phyloP scores from a whole-genome alignment of 2,113 vertebrate genomes.

The Brachirus orientalis region DNA sequence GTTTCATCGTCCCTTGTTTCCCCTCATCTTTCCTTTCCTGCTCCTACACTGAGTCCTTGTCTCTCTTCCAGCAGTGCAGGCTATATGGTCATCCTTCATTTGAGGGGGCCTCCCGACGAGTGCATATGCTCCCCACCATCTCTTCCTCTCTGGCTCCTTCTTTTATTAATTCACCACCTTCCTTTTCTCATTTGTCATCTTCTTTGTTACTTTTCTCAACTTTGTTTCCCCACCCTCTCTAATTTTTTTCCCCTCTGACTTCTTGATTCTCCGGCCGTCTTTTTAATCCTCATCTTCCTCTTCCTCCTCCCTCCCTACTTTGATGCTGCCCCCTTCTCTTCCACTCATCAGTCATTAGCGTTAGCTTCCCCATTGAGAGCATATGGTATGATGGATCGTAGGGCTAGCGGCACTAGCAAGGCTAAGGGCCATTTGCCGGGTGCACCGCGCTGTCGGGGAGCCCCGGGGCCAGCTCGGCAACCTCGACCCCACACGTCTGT shows the following conservation, averaged over 20 bases:
- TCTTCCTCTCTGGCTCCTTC: conserved; percentile 26
- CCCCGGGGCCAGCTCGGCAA: conserved; percentile 72
- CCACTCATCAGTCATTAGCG: conserved; percentile 84
- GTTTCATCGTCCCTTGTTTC: background rate
- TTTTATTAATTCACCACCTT: conserved; percentile 31
- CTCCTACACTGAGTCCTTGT: conserved; percentile 15
- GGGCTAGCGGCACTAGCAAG: conserved; percentile 82
- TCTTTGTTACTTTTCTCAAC: conserved; percentile 26
- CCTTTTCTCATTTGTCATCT: conserved; percentile 33
- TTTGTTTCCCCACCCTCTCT: conserved; percentile 9
- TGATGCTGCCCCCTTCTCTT: conserved; percentile 58
- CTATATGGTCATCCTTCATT: conserved; percentile 70
- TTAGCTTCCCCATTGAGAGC: conserved; percentile 86
- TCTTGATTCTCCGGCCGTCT: conserved; percentile 32
- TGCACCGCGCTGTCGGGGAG: conserved; percentile 75
- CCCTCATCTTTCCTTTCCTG: conserved; percentile 19
- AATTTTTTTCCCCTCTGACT: conserved; percentile 5
- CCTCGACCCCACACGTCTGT: conserved; percentile 76
- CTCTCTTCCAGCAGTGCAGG: conserved; percentile 36
- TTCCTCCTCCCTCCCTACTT: conserved; percentile 22
- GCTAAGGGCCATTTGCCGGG: conserved; percentile 86
- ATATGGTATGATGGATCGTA: conserved; percentile 87
- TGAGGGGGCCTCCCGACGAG: conserved; percentile 46
- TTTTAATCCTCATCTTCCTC: conserved; percentile 7
- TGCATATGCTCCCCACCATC: conserved; percentile 57